phyloP scores from a whole-genome alignment of 2,888 invertebrate genomes.

The Hemicrepidius hirtus region DNA sequence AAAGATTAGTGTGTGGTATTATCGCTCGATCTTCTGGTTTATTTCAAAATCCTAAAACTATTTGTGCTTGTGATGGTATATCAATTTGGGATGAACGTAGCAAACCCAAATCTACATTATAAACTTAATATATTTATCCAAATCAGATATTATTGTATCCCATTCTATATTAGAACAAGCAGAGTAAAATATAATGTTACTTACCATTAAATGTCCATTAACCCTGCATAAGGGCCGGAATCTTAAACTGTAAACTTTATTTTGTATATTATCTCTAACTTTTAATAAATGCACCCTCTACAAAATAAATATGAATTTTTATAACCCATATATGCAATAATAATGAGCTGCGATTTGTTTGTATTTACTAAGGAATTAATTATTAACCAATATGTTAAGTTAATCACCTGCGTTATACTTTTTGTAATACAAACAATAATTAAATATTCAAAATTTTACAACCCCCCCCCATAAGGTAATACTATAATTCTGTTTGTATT shows the following conservation, averaged over 20 bases:
- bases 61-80: constrained; percentile 93
- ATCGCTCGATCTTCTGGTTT: constrained; percentile 92
- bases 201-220: no score
- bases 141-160: no score
- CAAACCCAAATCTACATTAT: constrained; percentile 69
- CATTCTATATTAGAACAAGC: no score
- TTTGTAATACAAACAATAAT: background rate
- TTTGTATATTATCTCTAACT: no score
- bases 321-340: background rate
- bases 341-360: no score
- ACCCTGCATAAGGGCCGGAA: no score
- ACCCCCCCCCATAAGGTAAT: background rate
- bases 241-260: no score
- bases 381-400: background rate
- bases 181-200: no score
- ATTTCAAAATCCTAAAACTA: constrained; percentile 89
- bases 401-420: background rate
- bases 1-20: constrained; percentile 88
- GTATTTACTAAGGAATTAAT: background rate
- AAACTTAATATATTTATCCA: no score
- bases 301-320: constrained; percentile 1
- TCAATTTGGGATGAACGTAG: constrained; percentile 92
- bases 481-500: constrained; percentile 32
- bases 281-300: no score
- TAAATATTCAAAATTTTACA: constrained; percentile 20